Conservation (phyloP, 2,888 invertebrate species). For the Aphrophora alni region DNA sequence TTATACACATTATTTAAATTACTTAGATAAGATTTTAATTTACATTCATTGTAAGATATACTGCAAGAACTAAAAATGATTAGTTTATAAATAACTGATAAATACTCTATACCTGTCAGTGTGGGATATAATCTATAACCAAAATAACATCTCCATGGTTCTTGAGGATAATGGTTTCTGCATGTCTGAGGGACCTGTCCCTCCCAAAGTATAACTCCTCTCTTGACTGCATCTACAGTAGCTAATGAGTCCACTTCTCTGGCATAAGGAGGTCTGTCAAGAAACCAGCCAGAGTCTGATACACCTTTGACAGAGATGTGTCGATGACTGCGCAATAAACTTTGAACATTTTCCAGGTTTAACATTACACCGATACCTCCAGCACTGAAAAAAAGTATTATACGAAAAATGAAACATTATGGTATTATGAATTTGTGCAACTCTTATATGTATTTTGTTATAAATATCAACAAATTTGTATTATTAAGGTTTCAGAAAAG, state of each 20-base stretch:
- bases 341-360: constrained; percentile 83
- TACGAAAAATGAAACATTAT: no score
- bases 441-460: no score
- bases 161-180: constrained; percentile 68
- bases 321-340: constrained; percentile 68
- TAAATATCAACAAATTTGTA: no score
- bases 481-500: no score
- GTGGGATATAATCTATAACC: constrained; percentile 89
- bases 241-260: constrained; percentile 60
- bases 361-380: constrained; percentile 94
- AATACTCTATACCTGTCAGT: constrained; percentile 80
- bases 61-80: no score
- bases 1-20: no score
- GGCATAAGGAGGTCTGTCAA: constrained; percentile 81
- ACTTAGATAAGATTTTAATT: no score
- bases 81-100: no score
- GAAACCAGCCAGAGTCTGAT: constrained; percentile 94
- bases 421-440: no score
- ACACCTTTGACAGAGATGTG: constrained; percentile 80
- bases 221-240: constrained; percentile 70
- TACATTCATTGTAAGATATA: no score
- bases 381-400: constrained; percentile 69
- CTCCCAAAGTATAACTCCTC: constrained; percentile 80
- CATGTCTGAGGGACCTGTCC: constrained; percentile 83
- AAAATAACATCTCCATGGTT: constrained; percentile 92